phyloP scores from a whole-genome alignment of 1,140 invertebrate species.

The Heliconius hewitsoni region DNA sequence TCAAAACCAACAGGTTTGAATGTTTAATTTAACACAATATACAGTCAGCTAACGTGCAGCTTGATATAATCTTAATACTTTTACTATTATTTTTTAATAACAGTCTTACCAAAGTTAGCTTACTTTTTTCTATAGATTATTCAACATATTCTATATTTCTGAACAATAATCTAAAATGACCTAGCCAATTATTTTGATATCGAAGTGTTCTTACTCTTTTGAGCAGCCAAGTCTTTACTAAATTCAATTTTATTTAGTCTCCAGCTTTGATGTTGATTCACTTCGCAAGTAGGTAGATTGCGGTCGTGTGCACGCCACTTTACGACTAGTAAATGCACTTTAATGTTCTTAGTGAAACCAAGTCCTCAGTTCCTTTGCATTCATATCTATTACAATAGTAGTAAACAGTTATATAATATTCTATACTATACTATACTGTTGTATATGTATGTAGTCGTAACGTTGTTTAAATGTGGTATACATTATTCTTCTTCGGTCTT shows the following conservation, averaged over 20 bases:
- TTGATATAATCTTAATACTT: too few species aligned
- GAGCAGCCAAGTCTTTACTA: conserved; percentile 12
- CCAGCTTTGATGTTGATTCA: conserved; percentile 40
- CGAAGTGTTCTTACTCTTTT: neutral
- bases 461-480: conserved; percentile 31
- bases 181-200: conserved; percentile 8
- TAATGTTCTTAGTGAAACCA: conserved; percentile 46
- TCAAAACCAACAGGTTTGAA: neutral
- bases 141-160: neutral
- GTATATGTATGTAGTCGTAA: conserved; percentile 30
- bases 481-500: conserved; percentile 17
- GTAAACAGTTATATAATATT: conserved; percentile 37
- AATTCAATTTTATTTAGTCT: conserved; percentile 25
- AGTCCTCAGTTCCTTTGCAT: conserved; percentile 39
- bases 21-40: neutral
- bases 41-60: too few species aligned
- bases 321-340: conserved; percentile 53
- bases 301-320: conserved; percentile 45
- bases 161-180: neutral
- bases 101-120: too few species aligned
- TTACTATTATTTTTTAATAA: too few species aligned
- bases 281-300: conserved; percentile 38
- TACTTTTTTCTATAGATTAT: neutral
- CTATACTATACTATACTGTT: neutral
- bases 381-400: conserved; percentile 41